Evolutionary conservation across 2,888 invertebrate genomes (phyloP), one percentile per base, ranked within the genome.

Genomic region (Seladonia tumulorum): DNA sequence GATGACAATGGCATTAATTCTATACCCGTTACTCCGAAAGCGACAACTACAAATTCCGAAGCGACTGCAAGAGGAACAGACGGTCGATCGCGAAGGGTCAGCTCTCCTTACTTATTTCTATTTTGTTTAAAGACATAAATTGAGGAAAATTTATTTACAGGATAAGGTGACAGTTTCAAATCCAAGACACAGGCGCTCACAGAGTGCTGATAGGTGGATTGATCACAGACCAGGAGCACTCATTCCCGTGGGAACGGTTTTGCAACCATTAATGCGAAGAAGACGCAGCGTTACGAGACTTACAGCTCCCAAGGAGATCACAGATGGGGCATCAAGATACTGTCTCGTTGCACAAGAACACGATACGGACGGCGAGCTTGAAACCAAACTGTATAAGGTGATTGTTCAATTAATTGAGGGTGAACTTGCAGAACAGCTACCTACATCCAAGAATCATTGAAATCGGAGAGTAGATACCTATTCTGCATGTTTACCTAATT

Each of bases 281-380:
- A 97, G 98, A 89, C 98, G 98, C 94, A 98, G 99, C 0, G 96
- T 99, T 0, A 97, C 97, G 12, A 97, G 98, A 94, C 95, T 99
- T 22, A 97, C 97, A 0, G 97, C 97, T 87, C 97, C 97, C 0
- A 98, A 97, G 87, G 97, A 95, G 71, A 94, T 95, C 35, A 94
- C 92, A 12, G 95, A 95, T 18, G 95, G 95, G 5, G 95, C 96
- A 35, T 97, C 97, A 0, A 99, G 99, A 93, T 99, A 99, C 94
- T 98, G 99, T 89, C 96, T 99, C 0, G 97, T 99, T 29, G 97
- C 99, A 0, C 99, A 99, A 95, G 98, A 98, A 91, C 97, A 98
- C 35, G 99, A 99, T 94, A 97, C 97, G 0, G 98, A 98, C 91
- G 99, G 99, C 0, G 99, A 99, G 93, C 95, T 99, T 4, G 98